Percentiles rank a stretch among this genome's conserved stretches.
Conservation (phyloP, 2,888 invertebrate genomes). For the Scaptomyza flava region DNA sequence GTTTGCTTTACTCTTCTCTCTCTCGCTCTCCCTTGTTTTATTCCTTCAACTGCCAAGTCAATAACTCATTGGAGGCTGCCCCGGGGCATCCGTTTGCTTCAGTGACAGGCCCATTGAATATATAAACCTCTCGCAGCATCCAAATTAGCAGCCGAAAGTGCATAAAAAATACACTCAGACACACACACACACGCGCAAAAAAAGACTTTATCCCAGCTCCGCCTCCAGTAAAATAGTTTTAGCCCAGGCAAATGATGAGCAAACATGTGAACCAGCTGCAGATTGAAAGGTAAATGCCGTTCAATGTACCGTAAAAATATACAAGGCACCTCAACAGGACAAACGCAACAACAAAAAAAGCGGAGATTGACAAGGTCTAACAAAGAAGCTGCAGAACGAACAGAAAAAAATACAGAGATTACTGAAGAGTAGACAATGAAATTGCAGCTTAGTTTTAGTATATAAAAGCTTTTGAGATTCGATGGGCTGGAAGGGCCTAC, state of each 20-base stretch:
- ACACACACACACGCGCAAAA: background rate
- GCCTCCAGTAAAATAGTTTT: conserved; percentile 26
- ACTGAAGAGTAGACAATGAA: conserved; percentile 41
- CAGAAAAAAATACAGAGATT: conserved; percentile 30
- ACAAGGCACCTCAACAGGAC: conserved; percentile 39
- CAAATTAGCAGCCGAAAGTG: conserved; percentile 63
- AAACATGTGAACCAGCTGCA: conserved; percentile 48
- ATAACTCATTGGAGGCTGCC: conserved; percentile 71
- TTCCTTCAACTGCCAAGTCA: conserved; percentile 47
- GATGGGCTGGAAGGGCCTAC: conserved; percentile 67
- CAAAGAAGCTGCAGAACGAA: conserved; percentile 2
- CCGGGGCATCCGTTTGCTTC: conserved; percentile 38
- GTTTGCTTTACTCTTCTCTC: conserved; percentile 8
- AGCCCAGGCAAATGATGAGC: conserved; percentile 44
- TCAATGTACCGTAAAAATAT: conserved; percentile 53
- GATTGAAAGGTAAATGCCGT: conserved; percentile 54
- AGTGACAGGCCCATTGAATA: conserved; percentile 66
- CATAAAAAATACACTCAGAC: conserved; percentile 18
- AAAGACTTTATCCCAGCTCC: conserved; percentile 17
- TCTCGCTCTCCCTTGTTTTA: background rate
- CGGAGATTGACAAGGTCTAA: conserved; percentile 18
- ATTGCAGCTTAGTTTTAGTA: conserved; percentile 59
- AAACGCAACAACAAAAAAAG: conserved; percentile 23
- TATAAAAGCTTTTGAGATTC: conserved; percentile 37
- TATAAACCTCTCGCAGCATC: conserved; percentile 55